A percentile compares a stretch with the other conserved stretches of the same genome.
phyloP scores from a whole-genome alignment of 1,140 invertebrate species.

The Halictus rubicundus region DNA sequence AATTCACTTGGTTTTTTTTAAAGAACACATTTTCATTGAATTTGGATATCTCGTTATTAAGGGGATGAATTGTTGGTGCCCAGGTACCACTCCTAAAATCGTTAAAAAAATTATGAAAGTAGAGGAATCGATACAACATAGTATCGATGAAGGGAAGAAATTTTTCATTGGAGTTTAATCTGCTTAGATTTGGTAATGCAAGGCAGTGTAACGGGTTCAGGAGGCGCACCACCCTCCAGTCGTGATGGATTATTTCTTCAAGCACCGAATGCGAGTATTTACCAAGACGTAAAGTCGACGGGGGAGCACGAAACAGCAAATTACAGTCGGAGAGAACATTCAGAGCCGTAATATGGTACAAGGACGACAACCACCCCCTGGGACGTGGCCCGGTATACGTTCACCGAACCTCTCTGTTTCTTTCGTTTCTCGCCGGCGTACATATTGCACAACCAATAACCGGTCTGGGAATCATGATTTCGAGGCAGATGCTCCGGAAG shows the following conservation, averaged over 20 bases:
- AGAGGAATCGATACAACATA: too few species aligned
- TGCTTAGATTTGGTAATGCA: too few species aligned
- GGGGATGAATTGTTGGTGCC: too few species aligned
- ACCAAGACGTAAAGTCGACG: background rate
- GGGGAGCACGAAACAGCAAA: constrained; percentile 4
- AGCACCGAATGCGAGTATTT: background rate
- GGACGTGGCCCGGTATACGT: constrained; percentile 17
- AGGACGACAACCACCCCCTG: constrained; percentile 41
- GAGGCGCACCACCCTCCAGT: background rate
- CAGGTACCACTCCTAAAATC: too few species aligned
- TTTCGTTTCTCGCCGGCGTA: background rate
- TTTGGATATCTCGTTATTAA: too few species aligned
- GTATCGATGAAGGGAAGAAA: too few species aligned
- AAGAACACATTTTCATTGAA: too few species aligned
- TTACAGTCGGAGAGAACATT: constrained; percentile 17
- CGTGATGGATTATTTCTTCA: too few species aligned
- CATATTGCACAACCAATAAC: constrained; percentile 50
- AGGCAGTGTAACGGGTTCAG: too few species aligned
- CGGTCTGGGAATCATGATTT: constrained; percentile 33
- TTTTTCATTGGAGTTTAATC: too few species aligned
- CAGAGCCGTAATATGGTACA: constrained; percentile 34
- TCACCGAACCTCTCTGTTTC: constrained; percentile 10
- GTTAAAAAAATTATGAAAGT: too few species aligned
- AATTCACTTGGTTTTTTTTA: too few species aligned
- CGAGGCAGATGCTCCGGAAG: background rate